Conservation (phyloP, 2,797 vertebrate species). For the Hirundo rustica region DNA sequence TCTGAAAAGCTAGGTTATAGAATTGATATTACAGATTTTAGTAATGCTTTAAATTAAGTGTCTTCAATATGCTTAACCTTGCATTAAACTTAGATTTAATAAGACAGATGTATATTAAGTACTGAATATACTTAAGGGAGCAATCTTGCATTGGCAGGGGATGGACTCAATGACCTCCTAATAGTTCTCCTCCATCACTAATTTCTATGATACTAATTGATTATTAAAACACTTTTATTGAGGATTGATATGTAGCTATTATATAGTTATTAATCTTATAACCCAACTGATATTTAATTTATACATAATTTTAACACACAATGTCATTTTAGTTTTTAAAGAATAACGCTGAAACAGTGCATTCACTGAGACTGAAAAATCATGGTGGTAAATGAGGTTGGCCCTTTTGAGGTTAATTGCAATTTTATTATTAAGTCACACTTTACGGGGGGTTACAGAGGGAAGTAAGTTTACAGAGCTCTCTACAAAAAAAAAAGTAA, state of each 20-base stretch:
- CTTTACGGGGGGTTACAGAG: neutral
- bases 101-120: conserved; percentile 56
- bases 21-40: conserved; percentile 69
- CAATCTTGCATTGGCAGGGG: conserved; percentile 64
- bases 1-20: conserved; percentile 63
- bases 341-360: neutral
- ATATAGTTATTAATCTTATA: conserved; percentile 72
- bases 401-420: conserved; percentile 10
- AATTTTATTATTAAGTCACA: conserved; percentile 17
- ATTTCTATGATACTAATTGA: conserved; percentile 73
- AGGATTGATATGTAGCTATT: conserved; percentile 71
- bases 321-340: conserved; percentile 57
- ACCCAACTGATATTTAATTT: conserved; percentile 72
- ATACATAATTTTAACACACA: conserved; percentile 61
- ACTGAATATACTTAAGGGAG: conserved; percentile 69
- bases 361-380: neutral
- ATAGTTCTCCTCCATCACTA: conserved; percentile 70
- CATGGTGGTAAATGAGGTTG: conserved; percentile 17
- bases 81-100: conserved; percentile 62
- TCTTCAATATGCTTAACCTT: conserved; percentile 72
- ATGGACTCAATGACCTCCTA: conserved; percentile 70
- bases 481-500: neutral
- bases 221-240: conserved; percentile 76
- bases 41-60: conserved; percentile 73
- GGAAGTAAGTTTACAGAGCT: neutral